phyloP scores from a whole-genome alignment of 2,888 invertebrate genomes.

The Tuta absoluta region DNA sequence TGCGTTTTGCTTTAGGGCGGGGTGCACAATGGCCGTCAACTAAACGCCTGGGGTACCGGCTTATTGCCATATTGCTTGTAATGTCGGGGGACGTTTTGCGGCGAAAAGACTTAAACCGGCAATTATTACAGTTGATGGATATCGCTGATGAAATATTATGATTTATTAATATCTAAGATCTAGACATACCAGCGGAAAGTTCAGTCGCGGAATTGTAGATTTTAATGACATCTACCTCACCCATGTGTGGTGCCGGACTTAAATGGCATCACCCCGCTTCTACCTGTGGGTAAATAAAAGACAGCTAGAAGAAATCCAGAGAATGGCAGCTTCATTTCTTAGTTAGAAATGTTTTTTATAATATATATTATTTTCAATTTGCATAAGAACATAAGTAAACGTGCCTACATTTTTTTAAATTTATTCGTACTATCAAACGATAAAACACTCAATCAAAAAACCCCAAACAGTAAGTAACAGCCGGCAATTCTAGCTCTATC shows the following conservation, averaged over 20 bases:
- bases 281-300: no score
- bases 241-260: no score
- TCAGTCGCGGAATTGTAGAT: no score
- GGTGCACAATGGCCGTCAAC: conserved; percentile 57
- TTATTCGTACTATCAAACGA: not conserved
- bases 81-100: not conserved
- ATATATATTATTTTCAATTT: no score
- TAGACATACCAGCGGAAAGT: not conserved
- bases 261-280: no score
- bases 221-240: no score
- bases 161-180: not conserved
- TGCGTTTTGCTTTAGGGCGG: not conserved
- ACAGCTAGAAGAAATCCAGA: no score
- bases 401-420: no score
- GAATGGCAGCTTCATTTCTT: no score
- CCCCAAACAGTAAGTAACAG: not conserved
- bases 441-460: not conserved
- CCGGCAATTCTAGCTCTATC: conserved; percentile 1
- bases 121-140: conserved; percentile 6
- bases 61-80: conserved; percentile 59
- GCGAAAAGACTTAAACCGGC: not conserved
- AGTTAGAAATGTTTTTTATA: no score
- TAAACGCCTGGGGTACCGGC: conserved; percentile 76
- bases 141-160: conserved; percentile 5
- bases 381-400: no score